Conservation (phyloP, 2,888 invertebrate species). For the Caenorhabditis panamensis region DNA sequence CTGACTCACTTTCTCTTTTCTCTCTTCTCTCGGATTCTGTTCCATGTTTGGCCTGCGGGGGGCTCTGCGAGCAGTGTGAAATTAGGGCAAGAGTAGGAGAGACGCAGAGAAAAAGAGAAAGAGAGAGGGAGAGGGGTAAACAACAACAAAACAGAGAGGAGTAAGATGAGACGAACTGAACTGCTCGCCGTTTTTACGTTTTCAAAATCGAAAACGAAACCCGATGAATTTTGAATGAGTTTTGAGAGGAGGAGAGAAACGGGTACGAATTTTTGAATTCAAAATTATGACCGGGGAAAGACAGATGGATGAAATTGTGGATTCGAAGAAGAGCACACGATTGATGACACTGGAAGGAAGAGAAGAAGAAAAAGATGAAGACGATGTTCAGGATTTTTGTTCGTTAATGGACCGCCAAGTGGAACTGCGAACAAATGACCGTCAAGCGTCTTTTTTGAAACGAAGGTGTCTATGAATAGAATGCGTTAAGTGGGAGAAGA, state of each 20-base stretch:
- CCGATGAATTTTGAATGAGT: slow-evolving; percentile 56
- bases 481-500: slow-evolving; percentile 16
- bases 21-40: slow-evolving; percentile 25
- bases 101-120: slow-evolving; percentile 17
- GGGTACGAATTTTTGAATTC: neutral
- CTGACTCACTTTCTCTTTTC: slow-evolving; percentile 37
- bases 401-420: slow-evolving; percentile 12
- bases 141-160: slow-evolving; percentile 42
- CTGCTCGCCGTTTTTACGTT: slow-evolving; percentile 37
- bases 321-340: neutral
- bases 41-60: slow-evolving; percentile 49
- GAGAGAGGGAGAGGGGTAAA: slow-evolving; percentile 26
- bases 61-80: slow-evolving; percentile 34
- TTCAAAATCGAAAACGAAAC: slow-evolving; percentile 36
- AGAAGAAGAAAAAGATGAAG: neutral
- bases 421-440: slow-evolving; percentile 11
- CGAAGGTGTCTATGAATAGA: slow-evolving; percentile 15
- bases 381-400: neutral
- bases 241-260: slow-evolving; percentile 18
- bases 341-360: slow-evolving; percentile 1
- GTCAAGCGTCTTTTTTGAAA: slow-evolving; percentile 3
- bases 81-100: slow-evolving; percentile 14
- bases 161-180: slow-evolving; percentile 48
- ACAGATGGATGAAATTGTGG: neutral
- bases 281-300: slow-evolving; percentile 13